Conservation (phyloP, 2,888 invertebrate genomes). For the Aporophyla nigra region DNA sequence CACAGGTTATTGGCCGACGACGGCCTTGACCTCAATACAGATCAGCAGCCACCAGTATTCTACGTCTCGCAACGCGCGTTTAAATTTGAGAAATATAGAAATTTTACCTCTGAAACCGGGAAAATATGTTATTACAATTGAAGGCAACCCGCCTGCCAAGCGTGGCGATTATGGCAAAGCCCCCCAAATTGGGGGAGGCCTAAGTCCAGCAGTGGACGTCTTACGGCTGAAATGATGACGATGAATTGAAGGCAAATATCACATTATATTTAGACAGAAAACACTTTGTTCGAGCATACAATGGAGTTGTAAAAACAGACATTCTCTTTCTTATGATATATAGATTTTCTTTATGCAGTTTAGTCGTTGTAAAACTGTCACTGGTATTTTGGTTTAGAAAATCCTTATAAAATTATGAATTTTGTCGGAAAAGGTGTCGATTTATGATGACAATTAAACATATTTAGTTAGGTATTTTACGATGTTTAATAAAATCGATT, state of each 20-base stretch:
- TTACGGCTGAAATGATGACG: no score
- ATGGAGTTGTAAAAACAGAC: neutral
- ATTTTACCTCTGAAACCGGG: neutral
- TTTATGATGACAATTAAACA: neutral
- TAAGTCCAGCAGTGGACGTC: no score
- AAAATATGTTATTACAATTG: neutral
- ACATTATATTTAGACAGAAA: neutral
- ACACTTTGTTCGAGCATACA: neutral
- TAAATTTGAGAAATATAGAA: neutral
- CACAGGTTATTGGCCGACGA: conserved; percentile 24
- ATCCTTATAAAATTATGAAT: neutral
- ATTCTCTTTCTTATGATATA: neutral
- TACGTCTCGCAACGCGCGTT: no score
- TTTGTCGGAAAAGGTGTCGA: neutral
- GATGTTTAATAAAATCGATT: no score
- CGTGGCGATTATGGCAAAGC: no score
- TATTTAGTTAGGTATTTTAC: neutral
- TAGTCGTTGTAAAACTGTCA: neutral
- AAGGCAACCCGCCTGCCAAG: no score
- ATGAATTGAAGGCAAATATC: no score
- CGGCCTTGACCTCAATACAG: conserved; percentile 9
- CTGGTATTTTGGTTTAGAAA: neutral
- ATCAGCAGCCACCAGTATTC: neutral
- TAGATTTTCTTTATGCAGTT: neutral
- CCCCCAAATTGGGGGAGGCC: no score